phyloP scores from a whole-genome alignment of 2,888 invertebrate genomes.

The Bedellia somnulentella region DNA sequence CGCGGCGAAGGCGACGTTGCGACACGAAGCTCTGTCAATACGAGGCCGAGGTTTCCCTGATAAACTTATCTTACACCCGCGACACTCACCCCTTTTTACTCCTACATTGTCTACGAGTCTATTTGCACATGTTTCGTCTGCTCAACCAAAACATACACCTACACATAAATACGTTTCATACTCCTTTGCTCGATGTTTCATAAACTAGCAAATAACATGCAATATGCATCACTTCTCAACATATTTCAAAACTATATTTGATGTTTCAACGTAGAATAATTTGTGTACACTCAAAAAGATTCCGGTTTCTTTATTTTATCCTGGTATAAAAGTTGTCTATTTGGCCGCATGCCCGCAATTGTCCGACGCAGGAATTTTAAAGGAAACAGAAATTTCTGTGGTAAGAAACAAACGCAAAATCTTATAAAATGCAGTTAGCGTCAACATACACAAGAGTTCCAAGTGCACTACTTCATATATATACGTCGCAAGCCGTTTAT shows the following conservation, averaged over 20 bases:
- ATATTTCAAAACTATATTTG: constrained; percentile 3
- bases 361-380: constrained; percentile 33
- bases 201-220: too few species aligned
- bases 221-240: too few species aligned
- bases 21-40: constrained; percentile 55
- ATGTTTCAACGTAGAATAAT: constrained; percentile 17
- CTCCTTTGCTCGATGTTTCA: too few species aligned
- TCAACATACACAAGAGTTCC: constrained; percentile 41
- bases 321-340: constrained; percentile 38
- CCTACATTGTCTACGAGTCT: constrained; percentile 34
- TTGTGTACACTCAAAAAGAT: constrained; percentile 28
- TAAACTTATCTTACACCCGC: constrained; percentile 49
- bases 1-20: too few species aligned
- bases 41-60: constrained; percentile 54
- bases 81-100: constrained; percentile 15
- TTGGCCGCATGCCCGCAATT: constrained; percentile 38
- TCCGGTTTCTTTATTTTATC: constrained; percentile 27
- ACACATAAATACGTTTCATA: too few species aligned
- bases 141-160: too few species aligned
- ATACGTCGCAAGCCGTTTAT: too few species aligned
- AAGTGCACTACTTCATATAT: too few species aligned
- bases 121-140: too few species aligned
- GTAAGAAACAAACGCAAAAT: constrained; percentile 40
- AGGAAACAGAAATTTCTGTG: constrained; percentile 35
- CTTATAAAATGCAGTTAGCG: constrained; percentile 49